Evolutionary conservation across 2,888 invertebrate species (phyloP).

Genomic region (Himalopsyche tibetana): DNA sequence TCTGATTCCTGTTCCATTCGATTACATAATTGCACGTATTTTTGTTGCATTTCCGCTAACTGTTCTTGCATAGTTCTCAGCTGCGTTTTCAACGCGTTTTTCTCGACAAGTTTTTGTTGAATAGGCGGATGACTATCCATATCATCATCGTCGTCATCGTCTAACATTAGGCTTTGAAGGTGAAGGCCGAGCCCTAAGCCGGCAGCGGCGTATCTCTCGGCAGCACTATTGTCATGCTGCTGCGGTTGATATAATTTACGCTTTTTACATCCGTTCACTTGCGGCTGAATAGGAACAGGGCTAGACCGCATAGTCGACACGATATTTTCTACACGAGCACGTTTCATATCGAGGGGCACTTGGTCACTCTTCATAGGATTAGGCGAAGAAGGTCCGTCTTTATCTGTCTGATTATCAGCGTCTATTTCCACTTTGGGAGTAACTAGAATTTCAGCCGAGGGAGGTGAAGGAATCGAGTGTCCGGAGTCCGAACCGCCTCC

Average conservation of each 20-base stretch:
- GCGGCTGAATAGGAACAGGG: constrained; percentile 83
- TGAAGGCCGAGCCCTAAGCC: constrained; percentile 78
- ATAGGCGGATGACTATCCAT: constrained; percentile 86
- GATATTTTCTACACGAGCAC: constrained; percentile 96
- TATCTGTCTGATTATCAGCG: constrained; percentile 79
- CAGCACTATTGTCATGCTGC: constrained; percentile 86
- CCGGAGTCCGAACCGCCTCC: constrained; percentile 75
- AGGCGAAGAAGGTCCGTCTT: constrained; percentile 72
- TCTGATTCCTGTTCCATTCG: constrained; percentile 89
- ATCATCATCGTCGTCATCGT: constrained; percentile 87
- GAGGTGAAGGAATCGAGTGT: constrained; percentile 78
- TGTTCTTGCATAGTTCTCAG: constrained; percentile 92
- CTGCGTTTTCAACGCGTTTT: constrained; percentile 90
- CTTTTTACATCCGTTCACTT: constrained; percentile 96
- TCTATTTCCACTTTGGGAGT: constrained; percentile 83
- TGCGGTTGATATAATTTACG: constrained; percentile 97
- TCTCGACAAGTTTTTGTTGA: constrained; percentile 90
- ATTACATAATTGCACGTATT: constrained; percentile 91
- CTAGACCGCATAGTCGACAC: constrained; percentile 95
- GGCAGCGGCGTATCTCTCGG: constrained; percentile 78
- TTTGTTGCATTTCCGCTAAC: constrained; percentile 93
- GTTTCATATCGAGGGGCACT: constrained; percentile 88
- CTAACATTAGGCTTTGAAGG: constrained; percentile 78
- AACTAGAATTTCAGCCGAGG: constrained; percentile 76
- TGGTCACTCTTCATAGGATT: constrained; percentile 72